phyloP scores from a whole-genome alignment of 2,113 vertebrate genomes.

The Sphaerodactylus townsendi region DNA sequence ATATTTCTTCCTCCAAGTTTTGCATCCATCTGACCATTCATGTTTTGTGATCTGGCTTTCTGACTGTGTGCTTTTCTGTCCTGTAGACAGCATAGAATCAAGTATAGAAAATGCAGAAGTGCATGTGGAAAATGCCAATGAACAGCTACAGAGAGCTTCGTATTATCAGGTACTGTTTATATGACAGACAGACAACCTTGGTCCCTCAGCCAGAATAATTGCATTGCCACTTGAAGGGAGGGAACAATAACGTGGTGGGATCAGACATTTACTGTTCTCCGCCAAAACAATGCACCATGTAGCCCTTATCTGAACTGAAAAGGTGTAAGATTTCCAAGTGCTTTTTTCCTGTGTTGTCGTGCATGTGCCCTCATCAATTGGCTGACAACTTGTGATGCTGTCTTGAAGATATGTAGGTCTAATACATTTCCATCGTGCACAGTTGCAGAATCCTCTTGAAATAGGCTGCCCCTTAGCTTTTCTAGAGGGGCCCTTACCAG shows the following conservation, averaged over 20 bases:
- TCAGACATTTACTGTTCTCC: neutral
- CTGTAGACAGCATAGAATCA: slow-evolving; percentile 94
- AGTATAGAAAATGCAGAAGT: slow-evolving; percentile 96
- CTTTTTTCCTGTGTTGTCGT: too few relatives aligned
- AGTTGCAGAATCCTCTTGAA: too few relatives aligned
- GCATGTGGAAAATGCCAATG: slow-evolving; percentile 89
- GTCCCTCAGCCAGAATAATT: neutral
- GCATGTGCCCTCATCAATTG: too few relatives aligned
- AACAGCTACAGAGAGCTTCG: slow-evolving; percentile 91
- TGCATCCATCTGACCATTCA: too few relatives aligned
- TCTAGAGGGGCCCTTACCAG: too few relatives aligned
- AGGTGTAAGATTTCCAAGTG: too few relatives aligned
- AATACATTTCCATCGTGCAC: too few relatives aligned
- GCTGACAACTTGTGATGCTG: too few relatives aligned
- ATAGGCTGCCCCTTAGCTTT: too few relatives aligned
- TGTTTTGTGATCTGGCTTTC: slow-evolving; percentile 7
- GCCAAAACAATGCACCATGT: neutral
- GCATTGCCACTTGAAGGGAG: neutral
- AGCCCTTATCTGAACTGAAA: neutral
- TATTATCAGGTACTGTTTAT: slow-evolving; percentile 86
- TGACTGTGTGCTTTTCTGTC: slow-evolving; percentile 23
- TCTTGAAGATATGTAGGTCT: too few relatives aligned
- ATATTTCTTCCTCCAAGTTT: too few relatives aligned
- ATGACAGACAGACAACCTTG: neutral
- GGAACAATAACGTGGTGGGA: too few relatives aligned